phyloP scores from a whole-genome alignment of 1,140 invertebrate species.

The Thaumetopoea pityocampa region DNA sequence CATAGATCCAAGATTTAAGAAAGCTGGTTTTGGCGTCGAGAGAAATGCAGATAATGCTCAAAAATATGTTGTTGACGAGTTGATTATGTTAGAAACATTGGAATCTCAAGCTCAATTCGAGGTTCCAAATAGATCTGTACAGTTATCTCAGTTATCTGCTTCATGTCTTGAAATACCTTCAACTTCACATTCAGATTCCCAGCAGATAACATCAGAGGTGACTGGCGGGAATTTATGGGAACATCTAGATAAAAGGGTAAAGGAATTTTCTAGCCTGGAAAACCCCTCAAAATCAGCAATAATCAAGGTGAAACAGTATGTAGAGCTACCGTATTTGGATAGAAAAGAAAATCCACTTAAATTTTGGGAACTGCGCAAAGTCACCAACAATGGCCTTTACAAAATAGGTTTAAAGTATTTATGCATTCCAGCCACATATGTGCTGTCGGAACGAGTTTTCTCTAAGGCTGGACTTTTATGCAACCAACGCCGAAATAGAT shows the following conservation, averaged over 20 bases:
- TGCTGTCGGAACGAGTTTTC: slow-evolving; percentile 35
- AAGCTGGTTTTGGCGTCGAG: slow-evolving; percentile 32
- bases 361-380: slow-evolving; percentile 31
- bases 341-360: slow-evolving; percentile 25
- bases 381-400: slow-evolving; percentile 24
- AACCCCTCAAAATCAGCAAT: slow-evolving; percentile 5
- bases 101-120: too few relatives aligned
- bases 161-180: slow-evolving; percentile 4
- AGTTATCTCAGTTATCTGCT: too few relatives aligned
- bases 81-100: neutral
- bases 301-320: slow-evolving; percentile 27
- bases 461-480: slow-evolving; percentile 31
- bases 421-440: slow-evolving; percentile 33
- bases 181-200: slow-evolving; percentile 10
- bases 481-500: slow-evolving; percentile 29
- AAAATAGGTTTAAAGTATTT: slow-evolving; percentile 29
- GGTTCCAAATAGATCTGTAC: slow-evolving; percentile 3
- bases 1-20: slow-evolving; percentile 41
- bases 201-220: slow-evolving; percentile 14
- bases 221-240: slow-evolving; percentile 15
- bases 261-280: slow-evolving; percentile 8
- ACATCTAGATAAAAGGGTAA: slow-evolving; percentile 10
- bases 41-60: slow-evolving; percentile 33
- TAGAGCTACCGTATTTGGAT: slow-evolving; percentile 25
- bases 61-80: slow-evolving; percentile 29